Evolutionary conservation across 2,113 vertebrate genomes (phyloP).

Genomic region (Phylloscopus trochiloides): DNA sequence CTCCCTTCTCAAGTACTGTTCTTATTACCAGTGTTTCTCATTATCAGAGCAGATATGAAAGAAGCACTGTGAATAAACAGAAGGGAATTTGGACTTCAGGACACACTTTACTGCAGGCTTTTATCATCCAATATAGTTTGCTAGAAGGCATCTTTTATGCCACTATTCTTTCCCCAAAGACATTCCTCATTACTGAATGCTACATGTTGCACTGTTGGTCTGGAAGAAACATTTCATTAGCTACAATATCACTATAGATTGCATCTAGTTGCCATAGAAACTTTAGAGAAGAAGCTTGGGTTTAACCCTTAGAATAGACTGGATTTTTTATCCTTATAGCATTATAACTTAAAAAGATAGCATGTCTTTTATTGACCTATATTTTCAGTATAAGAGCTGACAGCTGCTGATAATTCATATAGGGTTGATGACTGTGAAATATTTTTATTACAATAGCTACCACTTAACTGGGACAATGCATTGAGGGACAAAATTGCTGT

Average conservation of each 20-base stretch:
- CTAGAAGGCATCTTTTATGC: conserved; percentile 49
- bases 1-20: not conserved
- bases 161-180: conserved; percentile 60
- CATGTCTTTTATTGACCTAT: conserved; percentile 30
- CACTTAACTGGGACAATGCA: conserved; percentile 5
- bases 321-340: conserved; percentile 43
- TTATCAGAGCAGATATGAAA: not conserved
- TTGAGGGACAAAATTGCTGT: not conserved
- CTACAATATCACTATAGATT: conserved; percentile 75
- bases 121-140: conserved; percentile 24
- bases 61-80: conserved; percentile 18
- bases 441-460: conserved; percentile 20
- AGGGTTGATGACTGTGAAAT: not conserved
- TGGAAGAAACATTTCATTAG: conserved; percentile 79
- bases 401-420: conserved; percentile 32
- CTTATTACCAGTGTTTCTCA: not conserved
- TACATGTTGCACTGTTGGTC: conserved; percentile 69
- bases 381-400: conserved; percentile 28
- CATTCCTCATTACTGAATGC: conserved; percentile 63
- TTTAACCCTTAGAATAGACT: conserved; percentile 76
- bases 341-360: conserved; percentile 28
- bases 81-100: conserved; percentile 36
- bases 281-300: conserved; percentile 71
- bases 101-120: conserved; percentile 18
- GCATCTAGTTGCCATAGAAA: conserved; percentile 84